A percentile compares a stretch with the other conserved stretches of the same genome.
phyloP scores from a whole-genome alignment of 1,140 invertebrate species.

The Drosophila punjabiensis region DNA sequence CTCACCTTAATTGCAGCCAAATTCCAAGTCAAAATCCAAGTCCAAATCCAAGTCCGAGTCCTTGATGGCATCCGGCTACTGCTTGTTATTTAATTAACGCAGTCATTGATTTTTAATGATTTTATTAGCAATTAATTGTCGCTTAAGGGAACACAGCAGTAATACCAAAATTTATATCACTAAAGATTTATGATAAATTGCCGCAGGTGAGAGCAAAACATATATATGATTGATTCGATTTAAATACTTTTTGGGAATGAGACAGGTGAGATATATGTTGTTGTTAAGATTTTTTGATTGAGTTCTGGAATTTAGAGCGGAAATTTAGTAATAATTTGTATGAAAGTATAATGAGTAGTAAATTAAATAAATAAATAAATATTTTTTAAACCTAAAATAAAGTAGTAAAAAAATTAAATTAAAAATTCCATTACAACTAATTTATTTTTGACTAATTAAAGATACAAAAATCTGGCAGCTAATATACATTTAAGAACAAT shows the following conservation, averaged over 20 bases:
- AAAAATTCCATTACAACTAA: no score
- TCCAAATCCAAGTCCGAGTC: slow-evolving; percentile 7
- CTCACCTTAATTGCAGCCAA: slow-evolving; percentile 31
- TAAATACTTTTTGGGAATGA: slow-evolving; percentile 20
- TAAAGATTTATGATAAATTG: slow-evolving; percentile 16
- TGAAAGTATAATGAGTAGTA: no score
- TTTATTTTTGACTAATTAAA: no score
- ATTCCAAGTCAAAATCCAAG: not conserved
- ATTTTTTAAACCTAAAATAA: no score
- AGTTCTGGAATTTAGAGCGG: not conserved
- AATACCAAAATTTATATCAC: slow-evolving; percentile 20
- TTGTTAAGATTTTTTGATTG: not conserved
- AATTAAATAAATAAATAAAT: no score
- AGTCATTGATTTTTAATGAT: slow-evolving; percentile 61
- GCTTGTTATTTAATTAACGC: slow-evolving; percentile 56
- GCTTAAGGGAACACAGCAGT: slow-evolving; percentile 23
- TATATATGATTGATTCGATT: slow-evolving; percentile 11
- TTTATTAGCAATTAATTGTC: slow-evolving; percentile 62
- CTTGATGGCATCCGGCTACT: slow-evolving; percentile 32
- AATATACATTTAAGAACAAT: no score
- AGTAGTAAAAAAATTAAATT: no score
- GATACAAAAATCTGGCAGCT: no score
- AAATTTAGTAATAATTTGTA: not conserved
- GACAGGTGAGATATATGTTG: not conserved
- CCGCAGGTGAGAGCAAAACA: not conserved